phyloP scores from a whole-genome alignment of 2,113 vertebrate genomes.

The Lycaon pictus region DNA sequence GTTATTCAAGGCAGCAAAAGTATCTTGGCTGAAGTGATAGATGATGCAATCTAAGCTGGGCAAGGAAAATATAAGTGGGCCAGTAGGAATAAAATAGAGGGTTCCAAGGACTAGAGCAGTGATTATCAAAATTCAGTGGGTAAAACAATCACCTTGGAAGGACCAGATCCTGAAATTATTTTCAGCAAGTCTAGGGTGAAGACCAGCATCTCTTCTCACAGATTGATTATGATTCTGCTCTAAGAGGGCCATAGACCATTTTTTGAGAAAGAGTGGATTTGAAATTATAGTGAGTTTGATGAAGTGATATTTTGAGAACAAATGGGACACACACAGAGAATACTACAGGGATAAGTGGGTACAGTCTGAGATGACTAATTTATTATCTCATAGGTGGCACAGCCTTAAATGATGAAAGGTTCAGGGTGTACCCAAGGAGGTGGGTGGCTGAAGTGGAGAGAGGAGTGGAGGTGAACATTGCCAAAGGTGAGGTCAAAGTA shows the following conservation, averaged over 20 bases:
- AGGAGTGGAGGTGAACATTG: background rate
- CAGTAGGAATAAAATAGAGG: background rate
- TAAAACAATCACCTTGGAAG: background rate
- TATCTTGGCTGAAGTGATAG: background rate
- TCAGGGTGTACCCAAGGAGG: background rate
- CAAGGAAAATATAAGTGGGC: background rate
- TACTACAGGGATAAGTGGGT: background rate
- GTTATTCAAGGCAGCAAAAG: background rate
- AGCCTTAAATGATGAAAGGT: background rate
- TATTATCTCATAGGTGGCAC: constrained; percentile 7
- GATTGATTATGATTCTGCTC: background rate
- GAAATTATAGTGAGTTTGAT: constrained; percentile 34
- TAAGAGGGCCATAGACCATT: background rate
- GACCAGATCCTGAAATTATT: background rate
- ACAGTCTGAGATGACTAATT: background rate
- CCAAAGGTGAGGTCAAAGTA: background rate
- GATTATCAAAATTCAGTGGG: background rate
- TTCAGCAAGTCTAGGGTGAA: background rate
- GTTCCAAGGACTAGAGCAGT: background rate
- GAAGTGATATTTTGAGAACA: constrained; percentile 18
- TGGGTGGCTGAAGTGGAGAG: background rate
- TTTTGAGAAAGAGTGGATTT: constrained; percentile 17
- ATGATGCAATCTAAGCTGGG: background rate
- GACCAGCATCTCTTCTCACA: background rate
- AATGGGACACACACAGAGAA: too few relatives aligned